A percentile compares a stretch with the other conserved stretches of the same genome.
These are phyloP conservation scores for Rutilus rutilus DNA, from an alignment of 2,113 vertebrate species.

Conservation along the genomic window DNA sequence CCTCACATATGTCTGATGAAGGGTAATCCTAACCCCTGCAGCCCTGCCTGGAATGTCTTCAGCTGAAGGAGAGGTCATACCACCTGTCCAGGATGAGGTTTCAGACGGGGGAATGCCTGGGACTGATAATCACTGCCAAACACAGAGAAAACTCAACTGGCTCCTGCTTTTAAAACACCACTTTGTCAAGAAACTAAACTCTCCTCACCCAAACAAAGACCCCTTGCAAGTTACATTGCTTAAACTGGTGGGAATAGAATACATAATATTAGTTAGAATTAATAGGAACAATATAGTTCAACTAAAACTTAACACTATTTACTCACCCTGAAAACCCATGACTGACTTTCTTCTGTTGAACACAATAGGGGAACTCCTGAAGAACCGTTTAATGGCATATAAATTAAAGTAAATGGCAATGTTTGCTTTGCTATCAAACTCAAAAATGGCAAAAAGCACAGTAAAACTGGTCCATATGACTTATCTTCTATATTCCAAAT, in stretches of 20 bases:
- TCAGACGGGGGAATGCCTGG: conserved; percentile 42
- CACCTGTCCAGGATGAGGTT: conserved; percentile 63
- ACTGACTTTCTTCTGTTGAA: background rate
- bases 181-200: background rate
- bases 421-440: background rate
- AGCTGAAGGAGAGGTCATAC: conserved; percentile 52
- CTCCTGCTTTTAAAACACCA: background rate
- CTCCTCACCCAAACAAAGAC: too few species aligned
- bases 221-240: background rate
- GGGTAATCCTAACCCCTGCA: conserved; percentile 38
- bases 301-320: background rate
- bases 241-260: too few species aligned
- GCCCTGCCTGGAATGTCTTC: conserved; percentile 53
- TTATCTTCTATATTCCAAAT: background rate
- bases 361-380: background rate
- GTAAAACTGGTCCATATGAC: background rate
- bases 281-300: background rate
- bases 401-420: background rate
- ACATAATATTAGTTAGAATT: too few species aligned
- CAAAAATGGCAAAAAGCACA: background rate
- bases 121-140: conserved; percentile 25
- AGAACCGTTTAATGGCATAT: background rate
- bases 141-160: background rate
- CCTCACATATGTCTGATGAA: background rate
- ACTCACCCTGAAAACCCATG: background rate